Percentiles rank a stretch among this genome's conserved stretches.
phyloP scores from a whole-genome alignment of 2,797 vertebrate species.

The Ara ararauna region DNA sequence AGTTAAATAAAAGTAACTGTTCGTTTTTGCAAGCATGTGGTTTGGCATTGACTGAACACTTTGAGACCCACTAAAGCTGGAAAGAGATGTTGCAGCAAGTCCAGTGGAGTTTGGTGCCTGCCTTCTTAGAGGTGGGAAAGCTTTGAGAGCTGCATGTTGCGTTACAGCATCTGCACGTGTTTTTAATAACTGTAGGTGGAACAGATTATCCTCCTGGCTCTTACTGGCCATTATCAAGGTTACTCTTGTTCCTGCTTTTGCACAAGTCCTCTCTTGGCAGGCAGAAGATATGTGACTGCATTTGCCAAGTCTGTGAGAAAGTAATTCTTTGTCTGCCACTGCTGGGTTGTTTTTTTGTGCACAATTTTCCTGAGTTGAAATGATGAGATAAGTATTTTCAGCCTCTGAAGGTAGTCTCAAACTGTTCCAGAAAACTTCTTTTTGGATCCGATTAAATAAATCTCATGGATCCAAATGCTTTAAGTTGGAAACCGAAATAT shows the following conservation, averaged over 20 bases:
- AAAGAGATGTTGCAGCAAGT: neutral
- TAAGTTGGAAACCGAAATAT: neutral
- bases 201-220: neutral
- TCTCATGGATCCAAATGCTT: neutral
- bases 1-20: neutral
- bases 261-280: neutral
- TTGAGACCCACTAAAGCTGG: neutral
- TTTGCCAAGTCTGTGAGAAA: constrained; percentile 14
- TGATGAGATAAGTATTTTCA: neutral
- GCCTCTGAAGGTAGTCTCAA: neutral
- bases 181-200: neutral
- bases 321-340: neutral
- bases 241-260: neutral
- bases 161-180: neutral
- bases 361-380: neutral
- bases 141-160: accelerated
- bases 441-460: neutral
- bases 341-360: neutral
- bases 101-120: neutral
- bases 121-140: neutral
- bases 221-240: neutral
- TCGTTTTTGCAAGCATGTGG: accelerated
- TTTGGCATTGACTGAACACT: neutral
- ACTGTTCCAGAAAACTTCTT: neutral
- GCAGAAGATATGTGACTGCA: neutral